Evolutionary conservation across 2,888 invertebrate genomes (phyloP).

Genomic region (Netelia melanura): DNA sequence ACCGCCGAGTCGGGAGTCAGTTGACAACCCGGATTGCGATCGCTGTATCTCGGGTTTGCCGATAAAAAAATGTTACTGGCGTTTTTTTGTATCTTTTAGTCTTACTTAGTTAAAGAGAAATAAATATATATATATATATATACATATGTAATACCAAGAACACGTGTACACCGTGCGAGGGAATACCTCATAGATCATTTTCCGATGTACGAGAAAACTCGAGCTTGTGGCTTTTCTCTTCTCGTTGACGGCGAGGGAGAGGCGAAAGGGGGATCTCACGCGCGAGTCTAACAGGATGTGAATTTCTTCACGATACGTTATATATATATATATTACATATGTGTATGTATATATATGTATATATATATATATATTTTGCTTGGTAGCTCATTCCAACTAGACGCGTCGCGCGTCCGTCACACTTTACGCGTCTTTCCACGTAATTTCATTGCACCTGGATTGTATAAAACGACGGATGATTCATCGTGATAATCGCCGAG

Average conservation of each 20-base stretch:
- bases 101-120: neutral
- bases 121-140: neutral
- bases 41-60: slow-evolving; percentile 11
- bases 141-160: neutral
- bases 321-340: neutral
- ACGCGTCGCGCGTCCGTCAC: slow-evolving; percentile 36
- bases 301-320: slow-evolving; percentile 22
- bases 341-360: too few relatives aligned
- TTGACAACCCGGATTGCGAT: slow-evolving; percentile 45
- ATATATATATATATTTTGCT: neutral
- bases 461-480: slow-evolving; percentile 30
- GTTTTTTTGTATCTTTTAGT: too few relatives aligned
- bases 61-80: neutral
- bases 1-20: slow-evolving; percentile 21
- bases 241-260: neutral
- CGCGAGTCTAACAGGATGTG: slow-evolving; percentile 49
- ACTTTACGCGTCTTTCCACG: slow-evolving; percentile 41
- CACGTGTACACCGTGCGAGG: neutral
- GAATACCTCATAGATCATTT: slow-evolving; percentile 58
- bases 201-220: slow-evolving; percentile 42
- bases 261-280: neutral
- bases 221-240: slow-evolving; percentile 9
- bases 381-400: neutral
- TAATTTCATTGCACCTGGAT: slow-evolving; percentile 46
- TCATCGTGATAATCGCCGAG: slow-evolving; percentile 35